Base-by-base conservation (phyloP, 2,888 invertebrate species). In the Andrena chrysosceles region DNA sequence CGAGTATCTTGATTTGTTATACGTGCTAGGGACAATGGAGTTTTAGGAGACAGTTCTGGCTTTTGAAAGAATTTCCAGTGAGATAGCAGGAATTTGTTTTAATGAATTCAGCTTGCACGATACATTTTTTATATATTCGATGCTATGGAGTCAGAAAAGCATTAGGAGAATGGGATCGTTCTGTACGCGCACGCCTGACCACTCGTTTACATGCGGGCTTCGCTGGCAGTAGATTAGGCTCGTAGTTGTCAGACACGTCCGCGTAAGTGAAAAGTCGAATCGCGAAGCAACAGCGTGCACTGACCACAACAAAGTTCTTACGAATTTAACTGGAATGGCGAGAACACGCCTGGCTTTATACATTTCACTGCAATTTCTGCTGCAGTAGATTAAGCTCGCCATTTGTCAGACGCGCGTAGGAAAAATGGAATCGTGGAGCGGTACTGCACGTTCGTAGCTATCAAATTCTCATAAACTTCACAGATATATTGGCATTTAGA, bases 141-240 rank as follows among this genome's bases (percentile, higher is more conserved):
- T 62, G 59, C 59, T 67, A 0, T 5, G 20, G 4, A 13, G 42
- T 42, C 42, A 0, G 42, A 42, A 1, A 16, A 42, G 13, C 42
- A 16, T 42, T 5, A 70, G 66, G 20, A 48, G 68, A 54, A 35
- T n/a, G 23, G 59, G 42, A 56, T 52, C 26, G 54, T 63, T 35
- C 54, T n/a, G 31, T 48, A 33, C 52, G 20, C 10, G 35, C 78
- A 16, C 13, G 52, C 42, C 31, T 5, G 33, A 52, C 35, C 16
- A 33, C 13, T n/a, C 31, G 16, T 54, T 16, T 42, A 8, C 1
- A n/a, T 59, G 54, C 60, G 48, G 29, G 20, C 49, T 49, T 60
- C n/a, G 5, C 70, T 67, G 2, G 23, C 68, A 72, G 82, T 82
- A 52, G 75, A 75, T 68, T 71, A n/a, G 42, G 71, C 26, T 48